These are phyloP conservation scores for Chlorocebus sabaeus DNA, from an alignment of 2,113 vertebrate genomes.

Conservation along the genomic window DNA sequence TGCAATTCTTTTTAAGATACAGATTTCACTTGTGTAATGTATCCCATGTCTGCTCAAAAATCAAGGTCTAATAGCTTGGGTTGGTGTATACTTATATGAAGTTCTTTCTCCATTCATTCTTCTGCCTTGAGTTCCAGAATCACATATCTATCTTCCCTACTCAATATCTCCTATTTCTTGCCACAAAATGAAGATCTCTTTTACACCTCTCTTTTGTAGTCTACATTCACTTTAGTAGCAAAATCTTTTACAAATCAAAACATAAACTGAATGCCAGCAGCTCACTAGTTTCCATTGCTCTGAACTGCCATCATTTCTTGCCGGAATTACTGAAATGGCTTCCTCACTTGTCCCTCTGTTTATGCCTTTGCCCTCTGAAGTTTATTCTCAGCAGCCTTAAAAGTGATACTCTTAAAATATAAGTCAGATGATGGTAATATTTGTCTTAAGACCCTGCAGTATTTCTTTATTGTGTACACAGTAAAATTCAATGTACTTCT, in stretches of 20 bases:
- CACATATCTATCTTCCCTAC: neutral
- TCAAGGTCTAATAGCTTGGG: neutral
- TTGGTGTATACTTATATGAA: neutral
- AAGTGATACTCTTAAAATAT: neutral
- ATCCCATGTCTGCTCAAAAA: neutral
- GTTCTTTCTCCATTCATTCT: neutral
- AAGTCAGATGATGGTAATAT: neutral
- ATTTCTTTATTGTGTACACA: neutral
- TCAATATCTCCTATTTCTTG: neutral
- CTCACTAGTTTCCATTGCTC: neutral
- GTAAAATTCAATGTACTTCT: neutral
- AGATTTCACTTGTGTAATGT: neutral
- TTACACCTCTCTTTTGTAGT: neutral
- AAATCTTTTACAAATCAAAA: neutral
- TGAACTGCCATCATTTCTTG: neutral
- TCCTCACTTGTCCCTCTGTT: neutral
- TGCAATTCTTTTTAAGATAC: neutral
- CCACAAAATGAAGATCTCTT: neutral
- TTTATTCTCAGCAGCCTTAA: neutral
- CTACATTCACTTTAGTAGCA: neutral
- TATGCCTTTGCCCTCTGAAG: neutral
- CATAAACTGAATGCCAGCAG: neutral
- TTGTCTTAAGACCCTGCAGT: neutral
- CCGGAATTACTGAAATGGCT: neutral
- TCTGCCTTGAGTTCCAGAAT: neutral